Evolutionary conservation across 2,113 vertebrate genomes (phyloP).

Genomic region (Platichthys flesus): DNA sequence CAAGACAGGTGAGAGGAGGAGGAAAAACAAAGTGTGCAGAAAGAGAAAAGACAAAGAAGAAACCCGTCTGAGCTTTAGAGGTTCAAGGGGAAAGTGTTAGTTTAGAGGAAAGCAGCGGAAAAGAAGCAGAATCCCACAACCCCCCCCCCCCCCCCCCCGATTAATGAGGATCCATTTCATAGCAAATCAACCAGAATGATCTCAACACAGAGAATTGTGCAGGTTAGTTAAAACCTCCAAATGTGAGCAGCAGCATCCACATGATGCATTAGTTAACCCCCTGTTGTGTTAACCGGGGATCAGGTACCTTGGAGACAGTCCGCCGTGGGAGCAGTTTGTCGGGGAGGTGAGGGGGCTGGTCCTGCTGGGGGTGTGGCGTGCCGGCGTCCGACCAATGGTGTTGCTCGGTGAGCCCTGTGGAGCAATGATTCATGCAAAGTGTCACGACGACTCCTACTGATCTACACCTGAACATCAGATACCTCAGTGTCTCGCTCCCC

Average conservation of each 20-base stretch:
- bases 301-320: slow-evolving; percentile 95
- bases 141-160: no score
- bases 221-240: neutral
- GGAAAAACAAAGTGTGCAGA: slow-evolving; percentile 57
- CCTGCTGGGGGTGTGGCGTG: slow-evolving; percentile 92
- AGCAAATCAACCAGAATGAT: no score
- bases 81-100: slow-evolving; percentile 66
- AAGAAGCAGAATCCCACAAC: slow-evolving; percentile 76
- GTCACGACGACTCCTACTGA: neutral
- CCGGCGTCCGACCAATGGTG: slow-evolving; percentile 91
- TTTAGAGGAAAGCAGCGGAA: slow-evolving; percentile 70
- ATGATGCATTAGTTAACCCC: slow-evolving; percentile 3
- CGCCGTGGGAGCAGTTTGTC: slow-evolving; percentile 97
- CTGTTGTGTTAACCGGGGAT: neutral
- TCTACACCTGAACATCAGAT: neutral
- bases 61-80: slow-evolving; percentile 82
- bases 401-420: slow-evolving; percentile 94
- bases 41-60: slow-evolving; percentile 79
- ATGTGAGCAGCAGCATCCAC: neutral
- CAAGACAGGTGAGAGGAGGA: slow-evolving; percentile 28
- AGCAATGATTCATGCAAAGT: neutral
- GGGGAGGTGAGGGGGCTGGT: slow-evolving; percentile 97
- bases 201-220: no score
- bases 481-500: neutral
- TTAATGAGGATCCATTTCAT: no score